Evolutionary conservation across 1,140 invertebrate species (phyloP).

Genomic region (Physella acuta): DNA sequence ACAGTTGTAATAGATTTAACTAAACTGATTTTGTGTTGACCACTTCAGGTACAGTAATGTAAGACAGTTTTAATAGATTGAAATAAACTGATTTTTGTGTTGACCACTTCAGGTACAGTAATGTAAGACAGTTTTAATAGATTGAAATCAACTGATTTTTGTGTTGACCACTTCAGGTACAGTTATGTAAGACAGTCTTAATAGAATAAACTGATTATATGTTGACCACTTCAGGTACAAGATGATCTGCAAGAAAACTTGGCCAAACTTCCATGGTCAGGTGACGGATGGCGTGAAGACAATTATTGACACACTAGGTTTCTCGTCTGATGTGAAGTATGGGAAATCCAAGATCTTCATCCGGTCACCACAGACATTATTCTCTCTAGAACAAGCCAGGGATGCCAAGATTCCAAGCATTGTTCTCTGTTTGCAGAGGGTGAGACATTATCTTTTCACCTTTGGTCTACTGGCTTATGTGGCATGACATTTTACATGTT

Average conservation of each 20-base stretch:
- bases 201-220: no score
- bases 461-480: background rate
- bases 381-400: conserved; percentile 77
- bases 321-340: conserved; percentile 84
- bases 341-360: conserved; percentile 95
- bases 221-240: conserved; percentile 90
- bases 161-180: no score
- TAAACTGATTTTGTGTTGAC: no score
- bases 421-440: conserved; percentile 89
- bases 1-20: background rate
- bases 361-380: conserved; percentile 83
- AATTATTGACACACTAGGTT: conserved; percentile 78
- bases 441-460: conserved; percentile 29
- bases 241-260: conserved; percentile 90
- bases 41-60: no score
- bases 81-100: no score
- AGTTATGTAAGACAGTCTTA: no score
- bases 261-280: conserved; percentile 85
- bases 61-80: no score
- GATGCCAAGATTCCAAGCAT: conserved; percentile 81
- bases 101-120: no score
- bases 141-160: no score
- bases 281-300: conserved; percentile 81
- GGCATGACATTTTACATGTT: no score
- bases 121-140: no score